phyloP scores from a whole-genome alignment of 2,888 invertebrate genomes.

The Lasioglossum marginatum region DNA sequence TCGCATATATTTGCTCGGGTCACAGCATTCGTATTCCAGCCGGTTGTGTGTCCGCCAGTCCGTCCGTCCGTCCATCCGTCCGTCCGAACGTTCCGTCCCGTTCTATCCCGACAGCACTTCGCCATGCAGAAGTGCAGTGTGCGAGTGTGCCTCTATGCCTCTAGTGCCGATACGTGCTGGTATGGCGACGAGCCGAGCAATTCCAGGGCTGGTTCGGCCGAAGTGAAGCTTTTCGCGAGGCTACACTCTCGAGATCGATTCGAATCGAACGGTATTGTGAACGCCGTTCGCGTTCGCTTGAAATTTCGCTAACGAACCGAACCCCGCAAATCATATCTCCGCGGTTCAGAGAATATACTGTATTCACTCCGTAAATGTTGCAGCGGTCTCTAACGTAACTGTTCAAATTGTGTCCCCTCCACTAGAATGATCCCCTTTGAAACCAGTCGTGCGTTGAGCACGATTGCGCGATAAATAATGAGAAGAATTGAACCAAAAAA shows the following conservation, averaged over 20 bases:
- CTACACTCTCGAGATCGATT: not conserved
- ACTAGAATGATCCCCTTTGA: too few species aligned
- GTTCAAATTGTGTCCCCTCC: too few species aligned
- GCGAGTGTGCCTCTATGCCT: slow-evolving; percentile 82
- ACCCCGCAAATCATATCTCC: not conserved
- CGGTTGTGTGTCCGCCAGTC: slow-evolving; percentile 67
- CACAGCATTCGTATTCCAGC: slow-evolving; percentile 79
- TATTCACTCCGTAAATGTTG: too few species aligned
- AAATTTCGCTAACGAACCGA: not conserved
- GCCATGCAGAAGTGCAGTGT: slow-evolving; percentile 77
- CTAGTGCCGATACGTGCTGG: slow-evolving; percentile 79
- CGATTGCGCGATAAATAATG: too few species aligned
- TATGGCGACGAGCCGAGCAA: slow-evolving; percentile 63
- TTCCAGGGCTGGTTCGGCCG: slow-evolving; percentile 57
- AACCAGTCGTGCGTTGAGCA: too few species aligned
- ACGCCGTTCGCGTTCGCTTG: slow-evolving; percentile 1
- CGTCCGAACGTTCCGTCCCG: not conserved
- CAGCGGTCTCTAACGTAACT: too few species aligned
- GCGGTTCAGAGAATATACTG: not conserved
- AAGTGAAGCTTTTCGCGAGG: not conserved
- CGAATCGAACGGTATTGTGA: slow-evolving; percentile 10
- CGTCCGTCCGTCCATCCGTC: slow-evolving; percentile 46
- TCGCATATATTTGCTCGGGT: slow-evolving; percentile 78
- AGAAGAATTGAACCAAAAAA: too few species aligned
- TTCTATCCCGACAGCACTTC: slow-evolving; percentile 34